Evolutionary conservation across 2,113 vertebrate species (phyloP).

Genomic region (Ammodytes marinus): DNA sequence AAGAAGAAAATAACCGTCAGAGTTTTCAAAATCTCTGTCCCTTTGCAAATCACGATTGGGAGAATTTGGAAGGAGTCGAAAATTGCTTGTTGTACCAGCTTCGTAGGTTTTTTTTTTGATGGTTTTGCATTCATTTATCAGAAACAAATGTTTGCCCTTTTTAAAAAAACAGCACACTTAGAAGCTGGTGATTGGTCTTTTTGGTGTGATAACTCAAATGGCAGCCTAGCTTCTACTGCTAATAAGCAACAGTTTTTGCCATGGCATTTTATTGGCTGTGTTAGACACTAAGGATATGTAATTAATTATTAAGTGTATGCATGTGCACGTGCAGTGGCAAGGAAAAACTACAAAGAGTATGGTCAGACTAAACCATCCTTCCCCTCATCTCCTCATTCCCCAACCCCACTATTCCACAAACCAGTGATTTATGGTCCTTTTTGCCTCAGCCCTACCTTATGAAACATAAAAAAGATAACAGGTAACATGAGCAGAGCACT

Average conservation of each 20-base stretch:
- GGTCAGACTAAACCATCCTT: conserved; percentile 38
- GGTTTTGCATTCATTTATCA: conserved; percentile 50
- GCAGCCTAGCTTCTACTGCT: conserved; percentile 45
- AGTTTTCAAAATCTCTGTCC: conserved; percentile 53
- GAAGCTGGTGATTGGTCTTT: conserved; percentile 82
- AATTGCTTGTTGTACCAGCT: conserved; percentile 53
- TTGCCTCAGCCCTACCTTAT: conserved; percentile 76
- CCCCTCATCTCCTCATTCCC: conserved; percentile 43
- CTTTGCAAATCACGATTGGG: conserved; percentile 53
- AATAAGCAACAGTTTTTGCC: conserved; percentile 61
- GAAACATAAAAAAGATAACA: conserved; percentile 74
- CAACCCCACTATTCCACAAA: conserved; percentile 53
- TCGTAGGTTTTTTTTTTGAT: conserved; percentile 32
- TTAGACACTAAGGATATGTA: conserved; percentile 69
- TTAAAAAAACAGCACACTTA: conserved; percentile 66
- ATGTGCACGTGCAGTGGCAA: conserved; percentile 70
- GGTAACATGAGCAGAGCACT: conserved; percentile 78
- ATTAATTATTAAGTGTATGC: conserved; percentile 63
- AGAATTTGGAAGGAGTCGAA: conserved; percentile 58
- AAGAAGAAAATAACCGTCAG: conserved; percentile 19
- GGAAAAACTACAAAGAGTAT: conserved; percentile 50
- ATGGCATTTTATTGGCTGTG: conserved; percentile 65
- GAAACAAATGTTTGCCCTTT: conserved; percentile 60
- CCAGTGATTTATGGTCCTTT: conserved; percentile 66
- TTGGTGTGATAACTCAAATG: conserved; percentile 70